phyloP scores from a whole-genome alignment of 2,888 invertebrate species.

The Escarpia spicata region DNA sequence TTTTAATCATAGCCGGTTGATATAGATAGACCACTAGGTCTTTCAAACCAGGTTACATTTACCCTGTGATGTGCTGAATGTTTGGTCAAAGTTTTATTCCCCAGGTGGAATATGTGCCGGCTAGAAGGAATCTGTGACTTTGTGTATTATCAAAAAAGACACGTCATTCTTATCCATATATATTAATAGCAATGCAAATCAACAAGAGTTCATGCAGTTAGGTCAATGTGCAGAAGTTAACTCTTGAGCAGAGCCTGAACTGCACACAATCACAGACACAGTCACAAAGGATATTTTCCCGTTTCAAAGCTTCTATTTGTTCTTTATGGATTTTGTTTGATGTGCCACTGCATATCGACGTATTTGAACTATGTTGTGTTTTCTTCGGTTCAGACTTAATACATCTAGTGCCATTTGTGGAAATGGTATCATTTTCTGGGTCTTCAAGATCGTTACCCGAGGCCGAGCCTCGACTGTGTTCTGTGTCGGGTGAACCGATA shows the following conservation, averaged over 20 bases:
- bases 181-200: too few species aligned
- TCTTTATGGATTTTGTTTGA: constrained; percentile 1
- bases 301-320: not conserved
- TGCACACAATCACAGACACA: not conserved
- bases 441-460: not conserved
- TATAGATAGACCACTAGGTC: too few species aligned
- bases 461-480: not conserved
- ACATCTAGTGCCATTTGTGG: not conserved
- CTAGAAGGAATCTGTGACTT: too few species aligned
- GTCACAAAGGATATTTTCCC: not conserved
- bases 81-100: too few species aligned
- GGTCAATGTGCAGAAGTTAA: too few species aligned
- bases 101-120: too few species aligned
- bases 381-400: not conserved
- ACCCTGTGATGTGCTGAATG: too few species aligned
- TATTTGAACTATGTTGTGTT: constrained; percentile 2
- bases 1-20: too few species aligned
- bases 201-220: too few species aligned
- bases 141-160: too few species aligned
- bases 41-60: too few species aligned
- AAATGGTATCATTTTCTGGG: not conserved
- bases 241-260: not conserved
- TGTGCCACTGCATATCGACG: not conserved
- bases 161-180: too few species aligned
- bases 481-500: constrained; percentile 3